Evolutionary conservation across 1,140 invertebrate genomes (phyloP).

Genomic region (Heliconius hewitsoni): DNA sequence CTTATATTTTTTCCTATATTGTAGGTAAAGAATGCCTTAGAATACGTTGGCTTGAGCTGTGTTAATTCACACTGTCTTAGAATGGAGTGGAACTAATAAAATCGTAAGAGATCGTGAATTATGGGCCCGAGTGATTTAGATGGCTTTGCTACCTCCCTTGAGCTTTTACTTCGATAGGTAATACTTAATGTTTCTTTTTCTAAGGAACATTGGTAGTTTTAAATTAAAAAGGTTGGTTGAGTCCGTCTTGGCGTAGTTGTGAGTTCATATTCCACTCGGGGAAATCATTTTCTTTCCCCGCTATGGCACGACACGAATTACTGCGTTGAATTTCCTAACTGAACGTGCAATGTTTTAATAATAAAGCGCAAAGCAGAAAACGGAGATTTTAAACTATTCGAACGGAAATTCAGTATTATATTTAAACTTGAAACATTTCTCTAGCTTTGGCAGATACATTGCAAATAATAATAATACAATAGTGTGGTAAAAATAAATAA

Average conservation of each 20-base stretch:
- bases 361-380: too few species aligned
- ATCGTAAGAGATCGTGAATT: constrained; percentile 10
- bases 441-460: too few species aligned
- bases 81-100: constrained; percentile 12
- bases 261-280: neutral
- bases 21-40: neutral
- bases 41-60: neutral
- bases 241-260: neutral
- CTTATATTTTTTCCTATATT: neutral
- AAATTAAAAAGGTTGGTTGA: neutral
- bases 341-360: neutral
- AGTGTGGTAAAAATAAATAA: too few species aligned
- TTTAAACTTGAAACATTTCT: too few species aligned
- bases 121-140: constrained; percentile 10
- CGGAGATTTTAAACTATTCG: too few species aligned
- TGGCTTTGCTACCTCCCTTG: constrained; percentile 8
- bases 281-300: neutral
- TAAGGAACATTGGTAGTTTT: neutral
- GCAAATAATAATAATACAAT: too few species aligned
- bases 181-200: neutral
- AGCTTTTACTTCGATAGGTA: constrained; percentile 3
- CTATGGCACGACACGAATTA: too few species aligned
- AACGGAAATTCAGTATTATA: too few species aligned
- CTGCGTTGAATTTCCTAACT: neutral
- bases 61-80: constrained; percentile 8